phyloP scores from a whole-genome alignment of 2,113 vertebrate species.

The Fregetta grallaria region DNA sequence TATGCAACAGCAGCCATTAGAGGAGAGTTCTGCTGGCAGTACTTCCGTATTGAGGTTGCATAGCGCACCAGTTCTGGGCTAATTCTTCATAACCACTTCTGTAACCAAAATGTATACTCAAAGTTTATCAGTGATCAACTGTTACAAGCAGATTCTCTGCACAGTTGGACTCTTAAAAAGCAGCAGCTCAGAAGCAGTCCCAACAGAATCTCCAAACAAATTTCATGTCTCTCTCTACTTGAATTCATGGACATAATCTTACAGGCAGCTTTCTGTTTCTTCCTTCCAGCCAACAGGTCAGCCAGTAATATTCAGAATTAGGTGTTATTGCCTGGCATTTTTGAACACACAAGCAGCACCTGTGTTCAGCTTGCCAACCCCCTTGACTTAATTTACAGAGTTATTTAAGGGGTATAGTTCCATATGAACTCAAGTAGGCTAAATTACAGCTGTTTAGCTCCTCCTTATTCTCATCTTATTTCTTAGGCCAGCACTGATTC shows the following conservation, averaged over 20 bases:
- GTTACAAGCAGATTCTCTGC: neutral
- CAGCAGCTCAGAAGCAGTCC: neutral
- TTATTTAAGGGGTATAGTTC: neutral
- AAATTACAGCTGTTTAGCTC: neutral
- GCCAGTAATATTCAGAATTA: neutral
- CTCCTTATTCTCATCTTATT: neutral
- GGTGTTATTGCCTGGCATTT: neutral
- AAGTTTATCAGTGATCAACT: neutral
- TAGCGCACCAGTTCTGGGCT: neutral
- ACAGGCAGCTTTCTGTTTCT: neutral
- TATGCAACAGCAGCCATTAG: neutral
- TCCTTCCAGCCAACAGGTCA: neutral
- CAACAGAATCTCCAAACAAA: neutral
- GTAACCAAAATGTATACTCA: neutral
- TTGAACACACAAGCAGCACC: neutral
- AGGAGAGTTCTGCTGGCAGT: neutral
- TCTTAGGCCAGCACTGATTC: neutral
- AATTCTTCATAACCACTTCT: neutral
- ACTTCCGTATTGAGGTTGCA: neutral
- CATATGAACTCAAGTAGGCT: neutral
- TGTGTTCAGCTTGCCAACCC: neutral
- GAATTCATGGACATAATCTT: neutral
- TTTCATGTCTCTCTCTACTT: neutral
- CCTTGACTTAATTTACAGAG: neutral
- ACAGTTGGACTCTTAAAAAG: neutral